Evolutionary conservation across 2,888 invertebrate genomes (phyloP), one percentile per base, ranked within the genome.

Genomic region (Hyposoter dolosus): DNA sequence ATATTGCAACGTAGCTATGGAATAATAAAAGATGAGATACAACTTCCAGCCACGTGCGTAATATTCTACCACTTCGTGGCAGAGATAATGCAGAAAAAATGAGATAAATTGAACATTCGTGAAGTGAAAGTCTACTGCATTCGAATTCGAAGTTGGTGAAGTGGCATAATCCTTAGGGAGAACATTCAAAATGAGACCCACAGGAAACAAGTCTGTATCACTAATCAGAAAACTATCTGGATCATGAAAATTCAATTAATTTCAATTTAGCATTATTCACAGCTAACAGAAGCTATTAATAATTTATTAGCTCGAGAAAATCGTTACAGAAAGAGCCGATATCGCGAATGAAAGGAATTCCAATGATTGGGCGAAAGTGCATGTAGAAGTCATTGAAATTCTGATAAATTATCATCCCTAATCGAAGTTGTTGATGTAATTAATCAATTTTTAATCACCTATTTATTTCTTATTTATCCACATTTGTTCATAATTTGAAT

Each of bases 11-110:
- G 63, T 32, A 40, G 56, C 17, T 43, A 32, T 56, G 53, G 28
- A 78, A 78, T 78, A 69, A 78, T 78, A 68, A 78, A 40, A 45
- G 35, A 19, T 32, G 75, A 75, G 82, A 85, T 63, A 66, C 19
- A 45, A 65, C 65, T 40, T 71, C 71, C 63, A 76, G n/a, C 28
- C 72, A 53, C 28, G 68, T 35, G 43, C 79, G 56, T 65, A 84
- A 68, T 45, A 35, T 53, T 50, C 45, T 68, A 50, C 23, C 45
- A 50, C 9, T 53, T 68, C 53, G 45, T 66, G n/a, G 35, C 19
- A 23, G 15, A 40, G 35, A 66, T 53, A 68, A 50, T 74, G 1
- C 10, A 40, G 56, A 43, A 43, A 72, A 32, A 53, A 40, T 47
- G 19, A 6, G 75, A n/a, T 17, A 47, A 7, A 32, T 28, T 0